phyloP scores from a whole-genome alignment of 2,888 invertebrate species.

The Calameuta pallipes region DNA sequence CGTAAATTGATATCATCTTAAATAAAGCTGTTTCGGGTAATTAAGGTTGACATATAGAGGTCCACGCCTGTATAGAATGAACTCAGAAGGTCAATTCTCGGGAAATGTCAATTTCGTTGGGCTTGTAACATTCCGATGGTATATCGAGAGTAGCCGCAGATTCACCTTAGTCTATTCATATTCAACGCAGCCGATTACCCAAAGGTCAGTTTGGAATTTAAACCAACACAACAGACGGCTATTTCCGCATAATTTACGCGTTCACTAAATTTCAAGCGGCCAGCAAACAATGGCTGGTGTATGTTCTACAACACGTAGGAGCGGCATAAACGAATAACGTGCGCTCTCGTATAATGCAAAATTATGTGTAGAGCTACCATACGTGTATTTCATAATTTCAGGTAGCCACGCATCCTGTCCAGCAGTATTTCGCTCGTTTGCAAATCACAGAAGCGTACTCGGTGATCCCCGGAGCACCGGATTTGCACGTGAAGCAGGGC shows the following conservation, averaged over 20 bases:
- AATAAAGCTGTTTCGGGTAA: conserved; percentile 7
- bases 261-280: not conserved
- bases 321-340: not conserved
- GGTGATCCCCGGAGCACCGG: conserved; percentile 60
- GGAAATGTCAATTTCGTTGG: conserved; percentile 16
- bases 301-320: not conserved
- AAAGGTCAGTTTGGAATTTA: not conserved
- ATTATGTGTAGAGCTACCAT: not conserved
- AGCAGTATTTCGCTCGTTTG: conserved; percentile 54
- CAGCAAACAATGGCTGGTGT: not conserved
- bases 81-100: conserved; percentile 11
- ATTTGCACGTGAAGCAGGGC: conserved; percentile 62
- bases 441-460: conserved; percentile 61
- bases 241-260: not conserved
- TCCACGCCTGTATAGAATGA: not conserved
- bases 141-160: not conserved
- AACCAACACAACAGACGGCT: not conserved
- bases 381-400: conserved; percentile 21
- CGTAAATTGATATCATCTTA: not conserved
- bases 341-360: not conserved
- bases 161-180: not conserved
- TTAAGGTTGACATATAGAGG: conserved; percentile 17
- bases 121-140: not conserved
- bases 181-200: not conserved
- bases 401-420: conserved; percentile 59